Conservation (phyloP, 2,888 invertebrate species). For the Lissonota sp. region DNA sequence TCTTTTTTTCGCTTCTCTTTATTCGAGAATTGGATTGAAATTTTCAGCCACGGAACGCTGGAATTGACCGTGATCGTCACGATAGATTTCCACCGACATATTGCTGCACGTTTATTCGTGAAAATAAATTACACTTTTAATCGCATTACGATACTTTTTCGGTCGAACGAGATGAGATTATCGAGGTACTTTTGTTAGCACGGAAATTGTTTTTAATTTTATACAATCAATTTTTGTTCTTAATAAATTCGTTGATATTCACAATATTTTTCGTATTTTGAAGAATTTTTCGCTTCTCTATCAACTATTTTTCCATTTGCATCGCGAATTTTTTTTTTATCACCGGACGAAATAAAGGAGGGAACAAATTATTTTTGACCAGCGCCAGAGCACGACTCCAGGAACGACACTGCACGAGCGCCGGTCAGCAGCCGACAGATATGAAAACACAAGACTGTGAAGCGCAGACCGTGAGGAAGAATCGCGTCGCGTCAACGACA, state of each 20-base stretch:
- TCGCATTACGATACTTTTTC: no score
- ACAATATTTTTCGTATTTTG: no score
- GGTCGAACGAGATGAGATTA: no score
- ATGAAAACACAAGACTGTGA: conserved; percentile 31
- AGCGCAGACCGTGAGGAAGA: conserved; percentile 54
- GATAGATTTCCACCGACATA: conserved; percentile 30
- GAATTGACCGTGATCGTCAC: not conserved
- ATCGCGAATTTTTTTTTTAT: no score
- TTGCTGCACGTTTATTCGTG: not conserved
- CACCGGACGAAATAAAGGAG: not conserved
- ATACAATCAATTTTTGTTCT: no score
- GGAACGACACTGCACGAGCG: conserved; percentile 22
- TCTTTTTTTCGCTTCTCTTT: not conserved
- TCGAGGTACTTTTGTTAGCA: no score
- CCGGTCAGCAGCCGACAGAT: conserved; percentile 59
- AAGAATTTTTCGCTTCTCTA: no score
- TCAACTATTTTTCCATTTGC: no score
- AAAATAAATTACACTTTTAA: not conserved
- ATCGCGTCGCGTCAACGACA: conserved; percentile 51
- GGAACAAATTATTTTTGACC: not conserved
- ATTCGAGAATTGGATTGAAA: conserved; percentile 31
- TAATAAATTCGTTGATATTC: no score
- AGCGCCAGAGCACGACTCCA: conserved; percentile 9
- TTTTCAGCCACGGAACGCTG: conserved; percentile 24
- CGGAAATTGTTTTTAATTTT: no score